These are phyloP conservation scores for Sarcophaga rosellei DNA, from an alignment of 2,888 invertebrate species.

Conservation along the genomic window DNA sequence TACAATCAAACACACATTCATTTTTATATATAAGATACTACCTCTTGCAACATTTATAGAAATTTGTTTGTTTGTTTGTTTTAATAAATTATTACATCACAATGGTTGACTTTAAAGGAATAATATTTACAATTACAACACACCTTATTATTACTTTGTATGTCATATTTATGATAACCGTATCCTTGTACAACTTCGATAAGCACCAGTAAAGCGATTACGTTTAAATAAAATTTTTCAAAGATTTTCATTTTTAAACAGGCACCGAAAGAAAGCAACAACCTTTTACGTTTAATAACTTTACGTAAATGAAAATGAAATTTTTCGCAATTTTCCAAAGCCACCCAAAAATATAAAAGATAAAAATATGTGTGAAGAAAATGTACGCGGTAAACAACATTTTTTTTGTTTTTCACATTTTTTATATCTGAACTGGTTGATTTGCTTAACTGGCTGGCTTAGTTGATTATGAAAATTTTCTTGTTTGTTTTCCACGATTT, in stretches of 20 bases:
- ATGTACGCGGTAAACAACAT: neutral
- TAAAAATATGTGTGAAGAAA: slow-evolving; percentile 22
- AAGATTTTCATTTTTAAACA: slow-evolving; percentile 50
- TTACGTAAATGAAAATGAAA: slow-evolving; percentile 70
- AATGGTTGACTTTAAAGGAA: too few species aligned
- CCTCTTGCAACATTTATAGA: too few species aligned
- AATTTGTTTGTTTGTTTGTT: too few species aligned
- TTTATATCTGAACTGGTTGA: slow-evolving; percentile 50
- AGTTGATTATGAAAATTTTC: slow-evolving; percentile 52
- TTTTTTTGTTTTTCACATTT: slow-evolving; percentile 10
- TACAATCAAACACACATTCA: too few species aligned
- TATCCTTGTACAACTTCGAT: slow-evolving; percentile 42
- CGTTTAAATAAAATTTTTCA: slow-evolving; percentile 23
- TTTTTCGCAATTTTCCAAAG: slow-evolving; percentile 66
- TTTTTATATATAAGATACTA: too few species aligned
- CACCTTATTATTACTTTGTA: slow-evolving; percentile 52
- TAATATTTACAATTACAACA: slow-evolving; percentile 10
- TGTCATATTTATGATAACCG: slow-evolving; percentile 39
- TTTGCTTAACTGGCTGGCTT: slow-evolving; percentile 49
- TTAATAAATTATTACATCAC: too few species aligned
- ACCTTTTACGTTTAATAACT: slow-evolving; percentile 62
- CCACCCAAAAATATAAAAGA: slow-evolving; percentile 17
- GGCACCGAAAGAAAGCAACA: slow-evolving; percentile 42
- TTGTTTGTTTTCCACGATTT: slow-evolving; percentile 19
- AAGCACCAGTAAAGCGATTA: slow-evolving; percentile 19